Percentiles rank a stretch among this genome's conserved stretches.
Conservation (phyloP, 2,888 invertebrate genomes). For the Suillia variegata region DNA sequence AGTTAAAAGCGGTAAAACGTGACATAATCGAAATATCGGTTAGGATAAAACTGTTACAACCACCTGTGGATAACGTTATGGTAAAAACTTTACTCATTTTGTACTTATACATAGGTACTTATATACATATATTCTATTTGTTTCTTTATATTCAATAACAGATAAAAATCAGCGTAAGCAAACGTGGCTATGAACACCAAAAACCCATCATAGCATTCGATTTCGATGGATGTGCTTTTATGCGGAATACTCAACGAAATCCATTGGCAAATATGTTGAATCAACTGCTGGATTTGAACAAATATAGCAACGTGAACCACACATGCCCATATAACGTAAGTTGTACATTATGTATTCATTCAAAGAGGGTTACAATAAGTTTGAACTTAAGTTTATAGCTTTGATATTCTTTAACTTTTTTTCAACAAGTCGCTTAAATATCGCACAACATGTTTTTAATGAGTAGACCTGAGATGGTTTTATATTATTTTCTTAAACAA, state of each 20-base stretch:
- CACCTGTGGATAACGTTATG: background rate
- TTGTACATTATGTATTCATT: too few relatives aligned
- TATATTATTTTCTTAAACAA: background rate
- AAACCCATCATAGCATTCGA: background rate
- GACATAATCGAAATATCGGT: background rate
- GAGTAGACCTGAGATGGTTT: too few relatives aligned
- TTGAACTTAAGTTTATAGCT: too few relatives aligned
- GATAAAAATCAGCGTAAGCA: background rate
- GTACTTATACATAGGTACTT: background rate
- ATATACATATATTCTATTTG: too few relatives aligned
- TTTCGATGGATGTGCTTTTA: slow-evolving; percentile 4
- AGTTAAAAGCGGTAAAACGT: background rate
- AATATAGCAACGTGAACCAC: slow-evolving; percentile 8
- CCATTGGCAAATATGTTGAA: background rate
- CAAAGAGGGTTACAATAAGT: too few relatives aligned
- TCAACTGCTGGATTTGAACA: background rate
- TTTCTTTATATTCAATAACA: too few relatives aligned
- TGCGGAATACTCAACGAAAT: slow-evolving; percentile 2
- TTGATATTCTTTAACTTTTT: too few relatives aligned
- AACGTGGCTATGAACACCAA: background rate
- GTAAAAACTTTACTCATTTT: background rate
- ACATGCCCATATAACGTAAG: slow-evolving; percentile 8
- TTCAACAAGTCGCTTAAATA: too few relatives aligned
- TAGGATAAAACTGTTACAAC: background rate
- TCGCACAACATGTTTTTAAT: too few relatives aligned